Percentiles rank a stretch among this genome's conserved stretches.
phyloP scores from a whole-genome alignment of 2,113 vertebrate species.

The Motacilla alba region DNA sequence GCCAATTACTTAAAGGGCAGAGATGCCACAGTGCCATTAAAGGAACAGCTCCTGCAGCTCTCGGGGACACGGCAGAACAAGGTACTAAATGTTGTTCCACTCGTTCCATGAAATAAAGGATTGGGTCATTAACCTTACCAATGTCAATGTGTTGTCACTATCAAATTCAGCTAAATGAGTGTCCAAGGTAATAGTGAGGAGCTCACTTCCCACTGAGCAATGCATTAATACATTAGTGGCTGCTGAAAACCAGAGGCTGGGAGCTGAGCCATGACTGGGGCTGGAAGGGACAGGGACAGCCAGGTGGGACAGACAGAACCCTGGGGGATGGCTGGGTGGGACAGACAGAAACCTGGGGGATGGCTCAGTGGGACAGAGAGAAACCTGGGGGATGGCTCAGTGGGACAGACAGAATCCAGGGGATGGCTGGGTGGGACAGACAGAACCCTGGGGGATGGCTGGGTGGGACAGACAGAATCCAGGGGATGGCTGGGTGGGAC shows the following conservation, averaged over 20 bases:
- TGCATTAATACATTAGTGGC: slow-evolving; percentile 47
- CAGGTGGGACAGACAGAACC: accelerated
- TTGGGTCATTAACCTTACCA: slow-evolving; percentile 78
- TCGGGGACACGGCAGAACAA: slow-evolving; percentile 69
- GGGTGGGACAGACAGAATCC: background rate
- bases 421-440: background rate
- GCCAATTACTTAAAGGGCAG: slow-evolving; percentile 78
- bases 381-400: too few species aligned
- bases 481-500: too few species aligned
- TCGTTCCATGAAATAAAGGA: slow-evolving; percentile 70
- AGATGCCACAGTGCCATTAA: slow-evolving; percentile 65
- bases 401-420: background rate
- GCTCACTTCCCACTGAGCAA: slow-evolving; percentile 25
- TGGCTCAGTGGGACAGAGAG: background rate
- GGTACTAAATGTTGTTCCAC: slow-evolving; percentile 76
- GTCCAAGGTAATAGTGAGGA: slow-evolving; percentile 62
- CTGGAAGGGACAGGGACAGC: background rate
- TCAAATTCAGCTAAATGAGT: slow-evolving; percentile 74
- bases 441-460: accelerated
- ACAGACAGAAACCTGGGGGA: accelerated
- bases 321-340: accelerated
- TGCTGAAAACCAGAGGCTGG: slow-evolving; percentile 2
- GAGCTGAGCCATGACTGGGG: background rate
- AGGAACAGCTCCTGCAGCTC: slow-evolving; percentile 65
- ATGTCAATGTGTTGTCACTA: slow-evolving; percentile 76